Evolutionary conservation across 2,888 invertebrate species (phyloP).

Genomic region (Penaeus monodon): DNA sequence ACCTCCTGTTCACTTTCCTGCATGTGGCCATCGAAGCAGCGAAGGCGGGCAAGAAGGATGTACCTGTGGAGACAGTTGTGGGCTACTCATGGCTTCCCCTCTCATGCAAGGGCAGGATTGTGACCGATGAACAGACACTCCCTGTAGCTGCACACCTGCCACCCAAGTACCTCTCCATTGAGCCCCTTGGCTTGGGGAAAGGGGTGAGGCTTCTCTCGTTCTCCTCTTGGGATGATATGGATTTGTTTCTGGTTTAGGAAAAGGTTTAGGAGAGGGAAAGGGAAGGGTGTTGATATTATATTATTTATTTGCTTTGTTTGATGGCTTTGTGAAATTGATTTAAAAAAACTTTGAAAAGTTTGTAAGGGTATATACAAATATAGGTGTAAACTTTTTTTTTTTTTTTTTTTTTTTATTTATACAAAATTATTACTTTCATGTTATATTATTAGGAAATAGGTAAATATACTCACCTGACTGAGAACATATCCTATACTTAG

Average conservation of each 20-base stretch:
- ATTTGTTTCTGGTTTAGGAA: not conserved
- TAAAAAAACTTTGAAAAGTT: too few species aligned
- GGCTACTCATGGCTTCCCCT: slow-evolving; percentile 96
- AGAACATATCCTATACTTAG: too few species aligned
- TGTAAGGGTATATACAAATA: too few species aligned
- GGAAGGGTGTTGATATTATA: too few species aligned
- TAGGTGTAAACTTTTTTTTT: too few species aligned
- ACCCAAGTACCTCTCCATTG: slow-evolving; percentile 88
- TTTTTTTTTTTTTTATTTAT: too few species aligned
- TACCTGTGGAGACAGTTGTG: slow-evolving; percentile 74
- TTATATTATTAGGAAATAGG: too few species aligned
- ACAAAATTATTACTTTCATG: too few species aligned
- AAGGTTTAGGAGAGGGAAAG: not conserved
- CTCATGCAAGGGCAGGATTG: slow-evolving; percentile 80
- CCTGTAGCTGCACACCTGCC: slow-evolving; percentile 91
- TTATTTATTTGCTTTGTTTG: too few species aligned
- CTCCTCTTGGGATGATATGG: slow-evolving; percentile 29
- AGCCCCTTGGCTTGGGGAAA: slow-evolving; percentile 90
- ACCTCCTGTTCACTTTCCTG: slow-evolving; percentile 93
- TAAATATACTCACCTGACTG: too few species aligned
- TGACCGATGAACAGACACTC: slow-evolving; percentile 74
- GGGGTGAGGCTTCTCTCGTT: slow-evolving; percentile 77
- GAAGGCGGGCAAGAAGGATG: slow-evolving; percentile 65
- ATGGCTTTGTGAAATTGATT: too few species aligned
- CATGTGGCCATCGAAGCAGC: slow-evolving; percentile 88